Percentiles rank a stretch among this genome's conserved stretches.
phyloP scores from a whole-genome alignment of 2,797 vertebrate genomes.

The Pyrrhura leucotis region DNA sequence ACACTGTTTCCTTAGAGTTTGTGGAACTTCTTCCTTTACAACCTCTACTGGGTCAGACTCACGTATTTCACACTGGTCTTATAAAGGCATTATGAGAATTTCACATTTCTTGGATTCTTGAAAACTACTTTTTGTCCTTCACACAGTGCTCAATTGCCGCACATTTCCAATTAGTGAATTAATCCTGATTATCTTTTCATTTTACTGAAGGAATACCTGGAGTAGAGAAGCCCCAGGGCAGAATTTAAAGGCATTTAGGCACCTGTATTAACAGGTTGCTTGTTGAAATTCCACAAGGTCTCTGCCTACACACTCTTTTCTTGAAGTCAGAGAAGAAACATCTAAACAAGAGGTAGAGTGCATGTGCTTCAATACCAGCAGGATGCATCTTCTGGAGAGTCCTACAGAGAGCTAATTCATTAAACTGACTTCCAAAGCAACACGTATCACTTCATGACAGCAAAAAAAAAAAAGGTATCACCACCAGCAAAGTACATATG shows the following conservation, averaged over 20 bases:
- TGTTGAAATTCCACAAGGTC: background rate
- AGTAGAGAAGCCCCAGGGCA: background rate
- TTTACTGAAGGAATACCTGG: background rate
- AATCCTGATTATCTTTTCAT: background rate
- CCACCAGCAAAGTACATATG: background rate
- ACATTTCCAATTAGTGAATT: background rate
- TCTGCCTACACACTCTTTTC: background rate
- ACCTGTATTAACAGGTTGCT: background rate
- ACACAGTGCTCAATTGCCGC: background rate
- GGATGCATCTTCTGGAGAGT: background rate
- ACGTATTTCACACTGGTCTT: background rate
- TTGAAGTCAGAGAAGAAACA: background rate
- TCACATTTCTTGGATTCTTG: background rate
- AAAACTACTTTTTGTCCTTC: background rate
- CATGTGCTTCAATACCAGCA: background rate
- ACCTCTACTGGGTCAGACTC: background rate
- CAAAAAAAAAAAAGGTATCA: background rate
- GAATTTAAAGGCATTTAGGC: background rate
- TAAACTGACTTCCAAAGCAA: background rate
- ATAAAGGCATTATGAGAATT: background rate
- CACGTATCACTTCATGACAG: background rate
- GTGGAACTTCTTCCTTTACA: background rate
- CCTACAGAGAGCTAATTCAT: background rate
- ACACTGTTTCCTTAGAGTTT: background rate
- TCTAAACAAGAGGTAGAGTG: background rate